phyloP scores from a whole-genome alignment of 2,797 vertebrate species.

The Pogonophryne albipinna region DNA sequence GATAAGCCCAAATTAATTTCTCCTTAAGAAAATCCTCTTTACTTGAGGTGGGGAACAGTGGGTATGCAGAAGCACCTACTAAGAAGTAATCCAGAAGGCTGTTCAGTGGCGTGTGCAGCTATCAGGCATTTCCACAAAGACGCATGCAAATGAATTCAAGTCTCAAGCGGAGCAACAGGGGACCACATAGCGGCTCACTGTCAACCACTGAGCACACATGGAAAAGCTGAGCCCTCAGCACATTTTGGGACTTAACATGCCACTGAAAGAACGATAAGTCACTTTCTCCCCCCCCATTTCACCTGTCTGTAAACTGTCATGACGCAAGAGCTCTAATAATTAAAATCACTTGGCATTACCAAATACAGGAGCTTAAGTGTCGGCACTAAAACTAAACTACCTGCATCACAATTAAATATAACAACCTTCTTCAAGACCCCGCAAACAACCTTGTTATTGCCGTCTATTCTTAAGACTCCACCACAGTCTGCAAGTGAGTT shows the following conservation, averaged over 20 bases:
- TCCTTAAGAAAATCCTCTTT: constrained; percentile 67
- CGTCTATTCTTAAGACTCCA: constrained; percentile 46
- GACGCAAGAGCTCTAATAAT: constrained; percentile 44
- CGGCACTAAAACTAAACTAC: constrained; percentile 41
- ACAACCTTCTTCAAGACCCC: constrained; percentile 37
- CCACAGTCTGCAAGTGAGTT: constrained; percentile 39
- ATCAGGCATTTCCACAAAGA: constrained; percentile 67
- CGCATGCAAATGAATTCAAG: constrained; percentile 76
- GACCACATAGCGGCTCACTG: constrained; percentile 64
- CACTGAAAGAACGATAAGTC: constrained; percentile 42
- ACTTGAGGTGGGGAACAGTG: constrained; percentile 51
- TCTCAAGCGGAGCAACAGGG: constrained; percentile 66
- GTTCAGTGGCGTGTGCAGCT: constrained; percentile 67
- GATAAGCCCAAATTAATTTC: constrained; percentile 71
- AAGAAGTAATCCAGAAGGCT: constrained; percentile 73
- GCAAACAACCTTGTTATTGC: constrained; percentile 51
- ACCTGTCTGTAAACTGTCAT: constrained; percentile 14
- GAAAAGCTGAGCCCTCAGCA: constrained; percentile 59
- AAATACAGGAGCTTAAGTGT: constrained; percentile 25
- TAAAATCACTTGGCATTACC: constrained; percentile 14
- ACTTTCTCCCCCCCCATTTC: constrained; percentile 3
- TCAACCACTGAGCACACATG: constrained; percentile 63
- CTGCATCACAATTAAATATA: constrained; percentile 45
- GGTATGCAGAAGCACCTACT: constrained; percentile 63
- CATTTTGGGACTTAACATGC: constrained; percentile 48